Base-by-base conservation (phyloP, 92 coral and sea anemone genomes). In the Isaurus tuberculatus region DNA sequence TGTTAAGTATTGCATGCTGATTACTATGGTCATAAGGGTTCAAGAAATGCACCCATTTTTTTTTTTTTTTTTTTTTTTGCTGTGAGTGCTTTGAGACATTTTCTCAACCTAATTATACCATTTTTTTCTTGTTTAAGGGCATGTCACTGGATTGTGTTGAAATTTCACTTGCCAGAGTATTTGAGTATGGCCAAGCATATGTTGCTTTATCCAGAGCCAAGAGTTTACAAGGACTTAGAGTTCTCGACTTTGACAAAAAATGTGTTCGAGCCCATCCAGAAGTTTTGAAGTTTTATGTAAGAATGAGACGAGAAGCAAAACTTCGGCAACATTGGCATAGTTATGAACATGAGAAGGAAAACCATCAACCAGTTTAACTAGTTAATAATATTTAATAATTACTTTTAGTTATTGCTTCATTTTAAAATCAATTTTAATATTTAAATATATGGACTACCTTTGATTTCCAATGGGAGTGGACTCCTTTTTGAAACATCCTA, bases 131-230 rank as follows among this genome's bases (percentile, higher is more conserved):
- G 9, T 83, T 83, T 22, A 55, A 96, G 99, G 99, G 99, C 25
- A 96, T 96, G 99, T 94, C 99, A 46, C 72, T 96, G 10, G 99
- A 96, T 77, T 94, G 98, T 83, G 98, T 96, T 51, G 99, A 96
- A 70, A 94, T 96, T 79, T 96, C 99, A 22, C 77, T 96, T 2
- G 92, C 99, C 36, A 78, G 95, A 84, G 99, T 96, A 44, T 96
- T 96, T 68, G 99, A 96, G 83, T 96, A 90, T 72, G 99, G 99
- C 2, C 99, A 96, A 85, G 94, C 97, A 3, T 96, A 96, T 79
- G 99, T 96, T 25, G 99, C 99, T 17, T 87, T 96, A 27, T 96
- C 99, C 32, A 86, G 99, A 75, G 99, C 98, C 40, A 89, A 91
- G 32, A 96, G 96, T 83, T 89, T 96, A 57, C 88, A 96, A 75